phyloP scores from a whole-genome alignment of 23 tunicate genomes.

The Aplidium turbinatum region DNA sequence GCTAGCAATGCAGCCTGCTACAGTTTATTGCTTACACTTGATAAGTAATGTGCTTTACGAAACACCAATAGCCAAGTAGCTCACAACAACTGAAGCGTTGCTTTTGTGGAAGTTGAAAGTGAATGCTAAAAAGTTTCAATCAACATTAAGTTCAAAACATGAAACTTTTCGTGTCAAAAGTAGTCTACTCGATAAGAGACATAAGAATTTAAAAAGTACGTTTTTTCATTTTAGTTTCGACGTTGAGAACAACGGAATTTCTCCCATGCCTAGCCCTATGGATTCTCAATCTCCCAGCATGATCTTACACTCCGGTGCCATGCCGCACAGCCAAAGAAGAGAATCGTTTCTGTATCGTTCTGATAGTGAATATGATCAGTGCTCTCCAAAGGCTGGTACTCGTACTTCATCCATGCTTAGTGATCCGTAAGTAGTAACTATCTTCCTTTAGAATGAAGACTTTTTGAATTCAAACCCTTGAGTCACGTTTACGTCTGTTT shows the following conservation, averaged over 20 bases:
- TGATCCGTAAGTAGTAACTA: constrained; percentile 59
- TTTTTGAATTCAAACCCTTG: not conserved
- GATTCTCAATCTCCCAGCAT: constrained; percentile 87
- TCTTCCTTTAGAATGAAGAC: not conserved
- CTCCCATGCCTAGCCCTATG: constrained; percentile 58
- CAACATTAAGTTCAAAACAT: not conserved
- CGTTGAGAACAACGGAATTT: constrained; percentile 73
- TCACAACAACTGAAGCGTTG: no score
- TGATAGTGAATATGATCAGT: constrained; percentile 80
- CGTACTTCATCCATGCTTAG: constrained; percentile 80
- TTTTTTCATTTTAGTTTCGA: constrained; percentile 58
- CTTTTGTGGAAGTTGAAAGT: not conserved
- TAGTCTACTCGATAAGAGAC: no score
- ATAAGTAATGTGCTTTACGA: not conserved
- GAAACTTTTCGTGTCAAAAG: no score
- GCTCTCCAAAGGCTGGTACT: constrained; percentile 70
- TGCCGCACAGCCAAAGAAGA: constrained; percentile 50
- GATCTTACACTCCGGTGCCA: constrained; percentile 49
- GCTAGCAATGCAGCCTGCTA: not conserved
- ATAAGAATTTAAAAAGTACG: not conserved
- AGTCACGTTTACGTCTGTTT: no score
- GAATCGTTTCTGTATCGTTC: constrained; percentile 84
- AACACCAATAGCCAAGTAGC: no score
- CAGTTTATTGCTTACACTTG: not conserved
- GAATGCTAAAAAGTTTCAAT: not conserved